These are phyloP conservation scores for Gadus chalcogrammus DNA, from an alignment of 2,113 vertebrate species.

Conservation along the genomic window DNA sequence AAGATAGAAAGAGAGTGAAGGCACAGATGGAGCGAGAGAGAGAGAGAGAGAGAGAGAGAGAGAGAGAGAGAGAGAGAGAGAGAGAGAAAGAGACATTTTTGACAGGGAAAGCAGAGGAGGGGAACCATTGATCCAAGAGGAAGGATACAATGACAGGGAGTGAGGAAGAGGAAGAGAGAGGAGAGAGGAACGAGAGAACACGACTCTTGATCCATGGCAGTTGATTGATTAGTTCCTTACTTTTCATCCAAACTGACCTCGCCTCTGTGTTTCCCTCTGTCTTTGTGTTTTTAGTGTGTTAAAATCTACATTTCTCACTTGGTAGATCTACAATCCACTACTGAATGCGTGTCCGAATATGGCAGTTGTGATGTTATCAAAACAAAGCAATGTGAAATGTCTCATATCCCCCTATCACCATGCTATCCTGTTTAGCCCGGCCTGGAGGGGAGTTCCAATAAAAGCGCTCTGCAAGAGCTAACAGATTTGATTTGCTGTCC, in stretches of 20 bases:
- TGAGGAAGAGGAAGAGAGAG: background rate
- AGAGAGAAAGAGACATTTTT: background rate
- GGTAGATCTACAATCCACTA: too few relatives aligned
- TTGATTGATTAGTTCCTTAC: conserved; percentile 11
- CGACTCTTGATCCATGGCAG: conserved; percentile 27
- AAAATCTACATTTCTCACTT: too few relatives aligned
- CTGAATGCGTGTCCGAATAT: too few relatives aligned
- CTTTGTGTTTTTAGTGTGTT: too few relatives aligned
- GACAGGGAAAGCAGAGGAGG: conserved; percentile 7
- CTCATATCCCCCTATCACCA: background rate
- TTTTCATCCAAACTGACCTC: too few relatives aligned
- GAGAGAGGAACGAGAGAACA: conserved; percentile 8
- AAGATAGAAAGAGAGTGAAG: conserved; percentile 16
- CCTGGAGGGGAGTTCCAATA: too few relatives aligned
- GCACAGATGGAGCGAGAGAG: background rate
- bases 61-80: conserved; percentile 18
- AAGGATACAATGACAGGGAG: conserved; percentile 4
- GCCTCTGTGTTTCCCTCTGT: too few relatives aligned
- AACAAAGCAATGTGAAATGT: background rate
- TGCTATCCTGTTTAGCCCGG: background rate
- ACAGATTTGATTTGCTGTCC: too few relatives aligned
- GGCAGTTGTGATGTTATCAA: too few relatives aligned
- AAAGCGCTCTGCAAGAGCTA: too few relatives aligned
- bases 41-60: conserved; percentile 11
- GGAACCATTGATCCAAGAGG: conserved; percentile 17